Evolutionary conservation across 2,113 vertebrate genomes (phyloP), one percentile per base, ranked within the genome.

Genomic region (Nothoprocta pentlandii): DNA sequence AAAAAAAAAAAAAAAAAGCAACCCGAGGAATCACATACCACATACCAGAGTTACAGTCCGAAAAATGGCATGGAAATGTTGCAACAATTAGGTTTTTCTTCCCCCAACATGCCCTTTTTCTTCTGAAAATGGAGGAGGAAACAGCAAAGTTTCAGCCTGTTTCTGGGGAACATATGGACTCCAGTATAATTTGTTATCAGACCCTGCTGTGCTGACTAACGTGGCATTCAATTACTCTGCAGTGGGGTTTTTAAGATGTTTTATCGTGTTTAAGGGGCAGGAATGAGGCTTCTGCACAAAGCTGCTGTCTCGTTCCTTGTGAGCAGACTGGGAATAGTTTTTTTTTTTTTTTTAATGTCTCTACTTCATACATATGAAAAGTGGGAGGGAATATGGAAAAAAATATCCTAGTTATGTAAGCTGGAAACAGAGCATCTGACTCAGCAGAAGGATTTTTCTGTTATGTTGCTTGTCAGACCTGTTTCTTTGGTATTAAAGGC

Each of bases 381-480:
- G 68, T 78, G 70, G 32, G 19, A 87, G 47, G 71, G 75, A 77
- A 79, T 47, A 39, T 64, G 79, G 68, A 96, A 78, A 79, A 39
- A 39, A 89, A 2, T 41, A 66, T 86, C 73, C 76, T 58, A 68
- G 80, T 89, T 93, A 76, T 59, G 81, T 95, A 94, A 93, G 82
- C 78, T 61, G 91, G 53, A 77, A 69, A 73, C 25, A 8, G 21
- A 90, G 51, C 22, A 34, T 78, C 87, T 95, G 90, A 94, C 56
- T 94, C 82, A 93, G 90, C 87, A 89, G 81, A 77, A 74, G 16
- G 62, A 75, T 94, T 75, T 90, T 51, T n/a, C 61, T 49, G 95
- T 82, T 92, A n/a, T 7, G 41, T 86, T 82, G n/a, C 71, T 81
- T 66, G 61, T 82, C 89, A 87, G 73, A 87, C 30, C n/a, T 71